A percentile compares a stretch with the other conserved stretches of the same genome.
Conservation (phyloP, 2,113 vertebrate genomes). For the Rissa tridactyla region DNA sequence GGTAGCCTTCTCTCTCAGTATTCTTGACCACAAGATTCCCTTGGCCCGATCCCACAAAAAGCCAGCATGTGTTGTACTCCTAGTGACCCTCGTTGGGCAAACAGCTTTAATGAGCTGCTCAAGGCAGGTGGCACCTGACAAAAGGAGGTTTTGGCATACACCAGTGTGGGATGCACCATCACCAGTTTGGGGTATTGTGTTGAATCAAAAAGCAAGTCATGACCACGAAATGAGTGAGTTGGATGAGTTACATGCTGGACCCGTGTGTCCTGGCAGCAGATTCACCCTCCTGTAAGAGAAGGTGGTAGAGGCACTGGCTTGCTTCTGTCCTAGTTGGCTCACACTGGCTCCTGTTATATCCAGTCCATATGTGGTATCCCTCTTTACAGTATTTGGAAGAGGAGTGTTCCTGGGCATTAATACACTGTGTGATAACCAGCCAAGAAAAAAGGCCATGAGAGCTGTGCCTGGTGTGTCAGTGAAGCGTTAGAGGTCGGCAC, state of each 20-base stretch:
- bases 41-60: neutral
- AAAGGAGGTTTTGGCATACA: neutral
- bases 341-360: neutral
- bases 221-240: accelerated
- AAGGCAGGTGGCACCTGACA: neutral
- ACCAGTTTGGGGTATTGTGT: neutral
- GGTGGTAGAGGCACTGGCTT: neutral
- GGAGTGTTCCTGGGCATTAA: neutral
- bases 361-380: slow-evolving; percentile 40
- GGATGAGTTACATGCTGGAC: accelerated
- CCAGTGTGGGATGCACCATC: neutral
- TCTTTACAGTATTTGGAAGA: neutral
- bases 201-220: neutral
- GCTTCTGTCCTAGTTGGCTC: slow-evolving; percentile 38
- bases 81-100: neutral
- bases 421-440: neutral
- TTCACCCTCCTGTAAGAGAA: neutral
- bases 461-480: neutral
- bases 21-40: neutral
- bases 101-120: accelerated
- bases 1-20: neutral
- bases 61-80: accelerated
- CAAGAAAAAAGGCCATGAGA: neutral
- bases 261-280: neutral
- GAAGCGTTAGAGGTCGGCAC: neutral